A percentile compares a stretch with the other conserved stretches of the same genome.
phyloP scores from a whole-genome alignment of 2,113 vertebrate species.

The Oryzias javanicus region DNA sequence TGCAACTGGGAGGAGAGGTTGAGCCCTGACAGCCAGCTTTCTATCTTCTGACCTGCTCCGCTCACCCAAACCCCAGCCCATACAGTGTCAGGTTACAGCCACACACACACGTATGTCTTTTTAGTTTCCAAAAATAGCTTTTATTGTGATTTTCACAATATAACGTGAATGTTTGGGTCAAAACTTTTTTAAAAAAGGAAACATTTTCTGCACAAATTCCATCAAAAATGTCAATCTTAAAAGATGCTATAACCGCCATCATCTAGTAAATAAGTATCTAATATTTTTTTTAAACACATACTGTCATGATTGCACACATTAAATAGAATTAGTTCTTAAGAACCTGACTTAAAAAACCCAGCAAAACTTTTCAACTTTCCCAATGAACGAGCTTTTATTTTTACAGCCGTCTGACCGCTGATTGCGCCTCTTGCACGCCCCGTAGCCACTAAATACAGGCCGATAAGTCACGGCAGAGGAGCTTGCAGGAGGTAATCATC shows the following conservation, averaged over 20 bases:
- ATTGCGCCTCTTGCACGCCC: constrained; percentile 43
- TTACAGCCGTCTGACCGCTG: constrained; percentile 24
- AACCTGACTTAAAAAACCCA: no score
- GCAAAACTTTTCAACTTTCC: no score
- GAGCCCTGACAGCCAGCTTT: constrained; percentile 35
- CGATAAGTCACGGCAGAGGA: constrained; percentile 30
- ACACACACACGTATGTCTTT: not conserved
- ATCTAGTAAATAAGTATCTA: no score
- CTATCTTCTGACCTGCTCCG: constrained; percentile 26
- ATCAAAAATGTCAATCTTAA: no score
- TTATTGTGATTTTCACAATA: not conserved
- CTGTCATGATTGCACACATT: no score
- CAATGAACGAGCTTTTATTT: not conserved
- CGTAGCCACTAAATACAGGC: constrained; percentile 65
- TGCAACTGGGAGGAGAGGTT: constrained; percentile 25
- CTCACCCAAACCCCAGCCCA: constrained; percentile 33
- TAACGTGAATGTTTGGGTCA: no score
- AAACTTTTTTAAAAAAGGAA: no score
- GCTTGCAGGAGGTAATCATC: constrained; percentile 28
- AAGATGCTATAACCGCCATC: no score
- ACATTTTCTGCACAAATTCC: no score
- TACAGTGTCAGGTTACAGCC: constrained; percentile 60
- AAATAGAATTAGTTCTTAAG: no score
- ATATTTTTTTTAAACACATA: no score
- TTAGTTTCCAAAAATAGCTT: constrained; percentile 2